Conservation (phyloP, 2,888 invertebrate species). For the Eupithecia subfuscata region DNA sequence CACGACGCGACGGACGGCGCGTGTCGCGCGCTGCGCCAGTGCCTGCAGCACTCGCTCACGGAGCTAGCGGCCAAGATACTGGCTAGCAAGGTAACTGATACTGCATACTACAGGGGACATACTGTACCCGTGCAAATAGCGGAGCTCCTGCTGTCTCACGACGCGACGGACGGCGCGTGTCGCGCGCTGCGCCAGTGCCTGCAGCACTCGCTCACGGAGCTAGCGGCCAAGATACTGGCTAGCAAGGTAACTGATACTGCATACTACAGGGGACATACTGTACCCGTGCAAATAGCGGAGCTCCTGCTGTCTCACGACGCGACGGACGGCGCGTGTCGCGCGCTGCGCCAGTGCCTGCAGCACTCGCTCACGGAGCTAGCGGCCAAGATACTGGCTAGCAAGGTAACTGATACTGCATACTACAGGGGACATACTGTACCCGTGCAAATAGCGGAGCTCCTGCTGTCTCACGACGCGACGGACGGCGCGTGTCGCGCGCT, state of each 20-base stretch:
- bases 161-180: constrained; percentile 94
- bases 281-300: constrained; percentile 87
- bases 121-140: constrained; percentile 84
- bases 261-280: constrained; percentile 13
- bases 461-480: constrained; percentile 91
- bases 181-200: constrained; percentile 87
- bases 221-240: constrained; percentile 92
- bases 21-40: constrained; percentile 88
- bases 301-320: constrained; percentile 92
- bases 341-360: constrained; percentile 86
- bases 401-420: constrained; percentile 69
- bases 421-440: constrained; percentile 6
- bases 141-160: constrained; percentile 90
- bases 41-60: constrained; percentile 87
- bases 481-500: constrained; percentile 93
- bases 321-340: constrained; percentile 93
- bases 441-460: constrained; percentile 89
- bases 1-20: constrained; percentile 95
- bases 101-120: constrained; percentile 14
- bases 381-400: constrained; percentile 92
- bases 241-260: constrained; percentile 83
- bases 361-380: constrained; percentile 87
- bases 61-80: constrained; percentile 90
- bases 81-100: constrained; percentile 87
- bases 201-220: constrained; percentile 86